Base-by-base conservation (phyloP, 1,140 invertebrate genomes). In the Euborellia annulipes region DNA sequence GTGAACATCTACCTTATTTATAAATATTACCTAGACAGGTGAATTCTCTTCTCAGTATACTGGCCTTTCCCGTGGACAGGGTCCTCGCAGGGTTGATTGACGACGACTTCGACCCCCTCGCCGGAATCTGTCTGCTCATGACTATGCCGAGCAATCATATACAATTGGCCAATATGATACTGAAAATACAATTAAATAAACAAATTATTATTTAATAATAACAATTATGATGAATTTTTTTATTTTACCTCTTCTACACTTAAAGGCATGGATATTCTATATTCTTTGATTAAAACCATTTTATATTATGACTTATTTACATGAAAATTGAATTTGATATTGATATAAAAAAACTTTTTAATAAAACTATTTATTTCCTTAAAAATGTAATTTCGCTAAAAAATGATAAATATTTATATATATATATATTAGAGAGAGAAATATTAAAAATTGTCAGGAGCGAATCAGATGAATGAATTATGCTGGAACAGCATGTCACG, bases 91-190 rank as follows among this genome's bases (percentile, higher is more conserved):
- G 81, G 73, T 47, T 73, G 71, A 63, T 91, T 92, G 44, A 82
- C 79, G 14, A 92, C 71, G 1, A 92, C 85, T 63, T 93, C 88
- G 3, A 93, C 87, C n/a, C 88, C 88, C 63, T 92, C 87, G 6
- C 88, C 87, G 45, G 78, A 76, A 52, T 80, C 79, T 8, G 86
- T 89, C 57, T 94, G 87, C 57, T 93, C 88, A 56, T 81, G 75
- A 62, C 87, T 91, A 57, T 94, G 89, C 47, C 87, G 76, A 3
- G 88, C 86, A 56, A 93, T 92, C 89, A 93, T 94, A 63, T 91
- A 93, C 41, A 94, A 68, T 56, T 94, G 89, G 0, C 88, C 89
- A 58, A 92, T 80, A 42, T 75, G 77, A 63, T 94, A 94, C 88
- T 93, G 59, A 43, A 70, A 67, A 40, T 39, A 43, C 21, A 40